phyloP scores from a whole-genome alignment of 2,113 vertebrate genomes.

The Cinclus mexicanus region DNA sequence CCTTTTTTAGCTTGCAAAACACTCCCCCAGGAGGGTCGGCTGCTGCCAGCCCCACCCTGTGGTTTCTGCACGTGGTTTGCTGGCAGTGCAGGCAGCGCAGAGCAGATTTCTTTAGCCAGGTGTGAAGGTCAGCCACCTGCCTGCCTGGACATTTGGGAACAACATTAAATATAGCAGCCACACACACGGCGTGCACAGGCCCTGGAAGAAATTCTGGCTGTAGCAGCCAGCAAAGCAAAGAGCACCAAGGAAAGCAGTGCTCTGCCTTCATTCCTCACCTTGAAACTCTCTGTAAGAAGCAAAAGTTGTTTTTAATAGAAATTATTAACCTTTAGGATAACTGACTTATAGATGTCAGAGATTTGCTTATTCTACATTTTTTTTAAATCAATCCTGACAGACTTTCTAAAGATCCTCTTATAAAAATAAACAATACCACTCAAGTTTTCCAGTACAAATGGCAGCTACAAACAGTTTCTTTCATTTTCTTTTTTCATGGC shows the following conservation, averaged over 20 bases:
- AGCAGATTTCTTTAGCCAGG: background rate
- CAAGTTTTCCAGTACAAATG: background rate
- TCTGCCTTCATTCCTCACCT: background rate
- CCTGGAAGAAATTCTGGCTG: background rate
- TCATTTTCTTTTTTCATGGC: background rate
- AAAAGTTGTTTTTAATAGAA: background rate
- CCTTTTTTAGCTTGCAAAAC: background rate
- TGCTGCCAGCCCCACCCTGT: background rate
- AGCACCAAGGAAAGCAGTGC: background rate
- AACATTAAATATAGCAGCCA: background rate
- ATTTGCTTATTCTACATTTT: background rate
- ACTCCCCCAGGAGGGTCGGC: background rate
- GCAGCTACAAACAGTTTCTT: background rate
- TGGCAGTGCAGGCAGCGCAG: background rate
- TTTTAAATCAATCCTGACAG: background rate
- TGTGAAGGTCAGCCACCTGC: background rate
- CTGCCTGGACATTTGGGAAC: background rate
- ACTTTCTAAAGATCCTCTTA: background rate
- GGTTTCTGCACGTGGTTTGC: background rate
- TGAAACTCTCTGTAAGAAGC: background rate
- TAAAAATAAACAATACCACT: background rate
- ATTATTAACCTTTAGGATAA: background rate
- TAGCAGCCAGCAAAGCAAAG: background rate
- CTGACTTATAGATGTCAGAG: background rate
- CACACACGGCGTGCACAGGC: too few relatives aligned